Evolutionary conservation across 2,888 invertebrate species (phyloP), one percentile per base, ranked within the genome.

Genomic region (Drosophila setosimentum): DNA sequence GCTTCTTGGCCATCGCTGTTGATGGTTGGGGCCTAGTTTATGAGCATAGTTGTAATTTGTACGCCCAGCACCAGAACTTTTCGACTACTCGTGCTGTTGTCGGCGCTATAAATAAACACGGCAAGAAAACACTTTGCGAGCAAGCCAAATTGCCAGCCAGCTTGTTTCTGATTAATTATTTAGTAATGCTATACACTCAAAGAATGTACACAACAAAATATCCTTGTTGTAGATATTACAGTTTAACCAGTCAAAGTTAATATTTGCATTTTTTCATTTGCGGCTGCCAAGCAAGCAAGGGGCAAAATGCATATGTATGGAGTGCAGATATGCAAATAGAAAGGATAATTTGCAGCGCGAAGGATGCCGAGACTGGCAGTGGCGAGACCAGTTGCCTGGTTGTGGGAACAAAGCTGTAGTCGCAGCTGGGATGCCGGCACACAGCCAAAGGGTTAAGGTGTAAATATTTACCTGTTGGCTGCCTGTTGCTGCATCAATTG

Each of bases 391-490:
- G 54, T 11, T 54, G 48, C 48, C 54, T 13, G 37, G 55, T 18
- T 29, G 29, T 63, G 60, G 30, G 16, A 55, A 11, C 42, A 32
- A 10, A 33, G 49, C 37, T 27, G 27, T 18, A 35, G 51, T 51
- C 29, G 29, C 18, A 37, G 24, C 67, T 3, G 27, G 29, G 33
- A 29, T n/a, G 27, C 30, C 51, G 33, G 61, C 37, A 76, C 35
- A 58, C 50, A 58, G 55, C 58, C 80, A 68, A 40, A 55, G 59
- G 62, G 42, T 16, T 53, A 24, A 30, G 50, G 35, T 62, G 65
- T 54, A 76, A 78, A 68, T 68, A 69, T 64, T 65, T 68, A 87
- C 87, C 81, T 87, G 82, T 82, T 87, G 84, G 24, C 35, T 55
- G 73, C 72, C 60, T 72, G 73, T 59, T 59, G 73, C 72, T 30